Base-by-base conservation (phyloP, 2,797 vertebrate genomes). In the Potorous gilbertii region DNA sequence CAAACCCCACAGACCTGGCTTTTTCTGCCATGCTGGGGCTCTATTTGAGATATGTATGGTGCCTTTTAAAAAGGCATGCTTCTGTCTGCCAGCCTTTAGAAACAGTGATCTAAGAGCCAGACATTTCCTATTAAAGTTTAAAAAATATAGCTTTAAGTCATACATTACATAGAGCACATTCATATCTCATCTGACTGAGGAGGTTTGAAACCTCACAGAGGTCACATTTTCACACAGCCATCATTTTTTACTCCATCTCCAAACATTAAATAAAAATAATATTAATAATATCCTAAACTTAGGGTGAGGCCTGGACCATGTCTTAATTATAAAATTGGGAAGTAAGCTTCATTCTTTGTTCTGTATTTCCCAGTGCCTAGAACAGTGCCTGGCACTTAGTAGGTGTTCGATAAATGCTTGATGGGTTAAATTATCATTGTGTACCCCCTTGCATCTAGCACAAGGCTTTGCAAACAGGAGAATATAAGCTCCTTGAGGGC, bases 231-330 rank as follows among this genome's bases (percentile, higher is more conserved):
- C 98, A 98, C 98, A 98, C 97, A 98, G 97, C 95, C 96, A 98
- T 96, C 98, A 98, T 98, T 98, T 98, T 98, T 99, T 98, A 98
- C 97, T 98, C 97, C 98, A 98, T 98, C 96, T 97, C 98, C 97
- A 98, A 99, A 98, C 97, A 98, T 98, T 98, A 98, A 98, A 98
- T 98, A 98, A 98, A 99, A 98, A 98, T 98, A 98, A 98, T 98
- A 98, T 50, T 87, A 46, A 46, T 87, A 50, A 87, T 46, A 21
- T 24, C 10, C 74, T 10, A 87, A 87, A 10, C 40, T 40, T 81
- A 13, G 21, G 50, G 40, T 27, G 9, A 27, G 40, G 3, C 40
- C 74, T 27, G 74, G 21, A 50, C 40, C 9, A 50, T 27, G 21
- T 10, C 40, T 50, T 4, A 50, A 87, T 87, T 50, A 87, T 50